Conservation (phyloP, 2,888 invertebrate species). For the Acrobasis repandana region DNA sequence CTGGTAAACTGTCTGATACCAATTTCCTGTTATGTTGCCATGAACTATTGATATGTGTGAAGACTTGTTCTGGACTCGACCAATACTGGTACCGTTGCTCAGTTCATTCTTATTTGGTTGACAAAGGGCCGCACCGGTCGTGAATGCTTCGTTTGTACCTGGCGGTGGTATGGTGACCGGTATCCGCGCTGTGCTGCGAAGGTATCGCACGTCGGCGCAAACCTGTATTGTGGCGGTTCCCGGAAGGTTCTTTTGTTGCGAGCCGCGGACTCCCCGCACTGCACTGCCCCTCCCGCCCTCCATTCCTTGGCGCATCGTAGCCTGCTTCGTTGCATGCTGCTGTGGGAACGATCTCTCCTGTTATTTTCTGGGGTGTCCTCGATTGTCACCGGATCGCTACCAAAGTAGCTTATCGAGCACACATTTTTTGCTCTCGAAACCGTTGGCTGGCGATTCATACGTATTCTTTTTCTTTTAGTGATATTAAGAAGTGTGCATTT, state of each 20-base stretch:
- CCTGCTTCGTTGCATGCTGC: conserved; percentile 37
- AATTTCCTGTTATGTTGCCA: conserved; percentile 23
- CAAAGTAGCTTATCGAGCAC: conserved; percentile 7
- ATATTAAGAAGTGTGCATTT: neutral
- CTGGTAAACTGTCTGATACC: neutral
- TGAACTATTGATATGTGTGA: conserved; percentile 4
- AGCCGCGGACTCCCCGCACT: conserved; percentile 56
- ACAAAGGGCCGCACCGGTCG: conserved; percentile 57
- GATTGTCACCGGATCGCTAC: conserved; percentile 28
- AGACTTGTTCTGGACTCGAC: conserved; percentile 23
- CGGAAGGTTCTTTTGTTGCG: conserved; percentile 79
- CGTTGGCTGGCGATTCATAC: neutral
- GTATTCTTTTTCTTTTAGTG: neutral
- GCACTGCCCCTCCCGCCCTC: conserved; percentile 53
- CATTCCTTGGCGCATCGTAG: conserved; percentile 27
- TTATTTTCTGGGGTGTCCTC: conserved; percentile 42
- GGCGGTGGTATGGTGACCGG: conserved; percentile 55
- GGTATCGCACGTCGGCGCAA: conserved; percentile 81
- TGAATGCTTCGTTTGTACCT: conserved; percentile 49
- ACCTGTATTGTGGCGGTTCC: conserved; percentile 81
- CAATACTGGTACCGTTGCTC: conserved; percentile 50
- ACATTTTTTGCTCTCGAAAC: neutral
- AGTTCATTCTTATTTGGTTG: conserved; percentile 55
- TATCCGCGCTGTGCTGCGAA: conserved; percentile 76
- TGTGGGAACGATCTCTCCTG: conserved; percentile 55